Percentiles rank a stretch among this genome's conserved stretches.
These are phyloP conservation scores for Drosophila arawakana DNA, from an alignment of 1,140 invertebrate species.

Conservation along the genomic window DNA sequence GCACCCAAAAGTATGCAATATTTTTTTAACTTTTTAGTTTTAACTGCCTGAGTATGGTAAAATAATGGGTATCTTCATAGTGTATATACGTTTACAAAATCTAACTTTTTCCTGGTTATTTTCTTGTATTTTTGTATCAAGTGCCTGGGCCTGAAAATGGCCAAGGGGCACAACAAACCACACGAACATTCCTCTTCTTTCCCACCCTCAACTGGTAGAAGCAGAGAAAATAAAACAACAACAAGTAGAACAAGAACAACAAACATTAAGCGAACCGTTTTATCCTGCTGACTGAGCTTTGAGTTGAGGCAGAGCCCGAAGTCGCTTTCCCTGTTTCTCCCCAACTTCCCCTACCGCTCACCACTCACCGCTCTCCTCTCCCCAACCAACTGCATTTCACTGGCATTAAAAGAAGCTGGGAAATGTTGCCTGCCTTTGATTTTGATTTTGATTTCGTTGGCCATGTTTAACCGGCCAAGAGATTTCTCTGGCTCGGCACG, in stretches of 20 bases:
- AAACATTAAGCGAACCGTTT: slow-evolving; percentile 73
- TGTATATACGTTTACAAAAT: no score
- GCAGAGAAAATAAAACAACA: slow-evolving; percentile 33
- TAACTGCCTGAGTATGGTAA: no score
- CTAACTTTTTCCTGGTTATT: slow-evolving; percentile 14
- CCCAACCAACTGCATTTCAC: slow-evolving; percentile 24
- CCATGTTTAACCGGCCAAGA: slow-evolving; percentile 27
- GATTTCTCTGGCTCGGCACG: slow-evolving; percentile 33
- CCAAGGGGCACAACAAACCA: slow-evolving; percentile 48
- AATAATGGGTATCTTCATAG: no score
- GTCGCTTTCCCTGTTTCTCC: neutral
- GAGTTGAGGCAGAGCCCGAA: slow-evolving; percentile 30
- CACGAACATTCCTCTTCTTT: neutral
- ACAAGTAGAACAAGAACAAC: slow-evolving; percentile 22
- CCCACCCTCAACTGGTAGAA: neutral
- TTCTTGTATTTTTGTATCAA: slow-evolving; percentile 55
- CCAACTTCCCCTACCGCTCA: no score
- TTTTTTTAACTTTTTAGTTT: no score
- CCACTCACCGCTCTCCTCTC: neutral
- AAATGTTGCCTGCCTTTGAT: slow-evolving; percentile 9
- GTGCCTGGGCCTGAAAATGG: slow-evolving; percentile 55
- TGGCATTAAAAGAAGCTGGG: slow-evolving; percentile 8
- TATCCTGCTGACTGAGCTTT: slow-evolving; percentile 74
- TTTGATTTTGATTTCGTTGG: slow-evolving; percentile 35
- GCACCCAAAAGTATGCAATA: no score